These are phyloP conservation scores for Danio kyathit DNA, from an alignment of 2,797 vertebrate genomes.

Conservation along the genomic window DNA sequence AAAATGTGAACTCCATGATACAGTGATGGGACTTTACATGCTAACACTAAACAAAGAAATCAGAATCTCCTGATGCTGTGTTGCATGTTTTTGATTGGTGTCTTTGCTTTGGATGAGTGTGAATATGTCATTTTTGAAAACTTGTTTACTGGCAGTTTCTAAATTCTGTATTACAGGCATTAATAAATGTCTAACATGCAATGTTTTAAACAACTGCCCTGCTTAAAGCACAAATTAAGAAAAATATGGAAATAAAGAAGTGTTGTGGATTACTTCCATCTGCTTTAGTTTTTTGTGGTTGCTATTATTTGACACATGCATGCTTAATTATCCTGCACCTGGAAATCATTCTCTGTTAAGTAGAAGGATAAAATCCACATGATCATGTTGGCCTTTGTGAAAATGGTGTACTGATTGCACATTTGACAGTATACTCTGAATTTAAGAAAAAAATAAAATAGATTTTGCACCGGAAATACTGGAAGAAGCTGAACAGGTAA, in stretches of 20 bases:
- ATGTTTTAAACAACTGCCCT: neutral
- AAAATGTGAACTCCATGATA: neutral
- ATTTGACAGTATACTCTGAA: neutral
- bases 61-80: constrained; percentile 1
- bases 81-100: neutral
- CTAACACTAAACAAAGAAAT: neutral
- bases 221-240: neutral
- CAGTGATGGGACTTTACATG: neutral
- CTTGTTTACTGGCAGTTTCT: neutral
- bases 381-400: neutral
- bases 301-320: neutral
- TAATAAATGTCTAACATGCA: neutral
- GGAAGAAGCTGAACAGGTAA: neutral
- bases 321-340: constrained; percentile 12
- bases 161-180: neutral
- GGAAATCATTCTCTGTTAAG: neutral
- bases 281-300: neutral
- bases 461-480: neutral
- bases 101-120: neutral
- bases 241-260: neutral
- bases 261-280: neutral
- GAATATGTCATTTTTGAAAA: neutral
- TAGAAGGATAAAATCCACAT: neutral
- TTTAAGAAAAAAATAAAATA: too few relatives aligned
- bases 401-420: neutral